Evolutionary conservation across 2,113 vertebrate species (phyloP).

Genomic region (Perca fluviatilis): DNA sequence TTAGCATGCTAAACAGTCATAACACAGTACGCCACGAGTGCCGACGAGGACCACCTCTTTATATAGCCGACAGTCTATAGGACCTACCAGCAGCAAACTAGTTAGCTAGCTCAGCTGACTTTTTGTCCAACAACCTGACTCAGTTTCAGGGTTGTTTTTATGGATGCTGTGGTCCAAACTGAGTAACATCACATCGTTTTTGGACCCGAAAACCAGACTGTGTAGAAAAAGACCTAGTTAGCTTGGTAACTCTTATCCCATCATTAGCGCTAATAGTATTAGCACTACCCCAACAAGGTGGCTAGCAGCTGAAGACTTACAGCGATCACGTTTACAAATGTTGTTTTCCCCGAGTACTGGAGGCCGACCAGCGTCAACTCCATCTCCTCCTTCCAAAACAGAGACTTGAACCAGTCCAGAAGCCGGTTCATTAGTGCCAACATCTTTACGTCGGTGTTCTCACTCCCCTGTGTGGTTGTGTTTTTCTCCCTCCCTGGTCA

Average conservation of each 20-base stretch:
- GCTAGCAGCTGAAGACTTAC: slow-evolving; percentile 82
- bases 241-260: slow-evolving; percentile 12
- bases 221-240: neutral
- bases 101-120: slow-evolving; percentile 52
- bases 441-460: slow-evolving; percentile 79
- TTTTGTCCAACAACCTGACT: slow-evolving; percentile 6
- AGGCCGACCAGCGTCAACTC: slow-evolving; percentile 92
- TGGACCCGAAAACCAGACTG: neutral
- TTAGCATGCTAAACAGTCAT: slow-evolving; percentile 19
- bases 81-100: neutral
- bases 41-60: neutral
- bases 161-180: neutral
- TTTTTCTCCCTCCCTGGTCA: slow-evolving; percentile 69
- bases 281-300: slow-evolving; percentile 57
- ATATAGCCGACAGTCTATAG: too few species aligned
- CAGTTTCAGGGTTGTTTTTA: slow-evolving; percentile 4
- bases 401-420: slow-evolving; percentile 90
- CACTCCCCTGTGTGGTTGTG: slow-evolving; percentile 28
- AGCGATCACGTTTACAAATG: slow-evolving; percentile 92
- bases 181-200: neutral
- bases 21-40: slow-evolving; percentile 14
- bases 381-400: slow-evolving; percentile 95
- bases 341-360: slow-evolving; percentile 93
- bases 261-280: slow-evolving; percentile 61
- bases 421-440: slow-evolving; percentile 88